Evolutionary conservation across 2,113 vertebrate genomes (phyloP).

Genomic region (Coptodon rendalli): DNA sequence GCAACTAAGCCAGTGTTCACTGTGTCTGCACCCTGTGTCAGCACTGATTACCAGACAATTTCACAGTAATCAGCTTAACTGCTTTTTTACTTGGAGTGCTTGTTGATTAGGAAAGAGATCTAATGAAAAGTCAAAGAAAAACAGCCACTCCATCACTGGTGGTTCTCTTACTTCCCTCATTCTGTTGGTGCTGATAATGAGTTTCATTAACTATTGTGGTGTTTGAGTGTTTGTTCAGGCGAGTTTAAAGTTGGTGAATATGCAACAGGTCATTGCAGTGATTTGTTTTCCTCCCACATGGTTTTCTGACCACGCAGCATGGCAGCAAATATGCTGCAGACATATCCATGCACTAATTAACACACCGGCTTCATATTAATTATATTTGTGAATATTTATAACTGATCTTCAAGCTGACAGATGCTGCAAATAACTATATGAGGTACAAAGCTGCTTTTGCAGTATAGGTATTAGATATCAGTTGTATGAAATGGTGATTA

Average conservation of each 20-base stretch:
- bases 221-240: neutral
- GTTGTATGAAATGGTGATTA: neutral
- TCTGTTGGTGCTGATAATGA: neutral
- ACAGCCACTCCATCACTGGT: neutral
- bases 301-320: neutral
- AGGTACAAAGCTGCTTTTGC: neutral
- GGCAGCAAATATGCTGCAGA: neutral
- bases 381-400: neutral
- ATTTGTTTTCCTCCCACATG: neutral
- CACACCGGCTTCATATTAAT: neutral
- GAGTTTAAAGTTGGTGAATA: neutral
- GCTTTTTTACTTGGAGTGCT: neutral
- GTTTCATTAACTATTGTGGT: neutral
- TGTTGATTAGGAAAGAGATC: neutral
- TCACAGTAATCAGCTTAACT: neutral
- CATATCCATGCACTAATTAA: neutral
- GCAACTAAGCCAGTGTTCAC: neutral
- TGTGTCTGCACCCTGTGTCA: neutral
- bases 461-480: neutral
- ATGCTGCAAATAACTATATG: neutral
- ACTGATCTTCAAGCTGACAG: neutral
- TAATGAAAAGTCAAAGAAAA: slow-evolving; percentile 2
- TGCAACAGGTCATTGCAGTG: neutral
- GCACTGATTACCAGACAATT: slow-evolving; percentile 1
- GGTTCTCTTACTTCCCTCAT: neutral